Conservation (phyloP, 2,113 vertebrate genomes). For the Trochalopteron elliotii region DNA sequence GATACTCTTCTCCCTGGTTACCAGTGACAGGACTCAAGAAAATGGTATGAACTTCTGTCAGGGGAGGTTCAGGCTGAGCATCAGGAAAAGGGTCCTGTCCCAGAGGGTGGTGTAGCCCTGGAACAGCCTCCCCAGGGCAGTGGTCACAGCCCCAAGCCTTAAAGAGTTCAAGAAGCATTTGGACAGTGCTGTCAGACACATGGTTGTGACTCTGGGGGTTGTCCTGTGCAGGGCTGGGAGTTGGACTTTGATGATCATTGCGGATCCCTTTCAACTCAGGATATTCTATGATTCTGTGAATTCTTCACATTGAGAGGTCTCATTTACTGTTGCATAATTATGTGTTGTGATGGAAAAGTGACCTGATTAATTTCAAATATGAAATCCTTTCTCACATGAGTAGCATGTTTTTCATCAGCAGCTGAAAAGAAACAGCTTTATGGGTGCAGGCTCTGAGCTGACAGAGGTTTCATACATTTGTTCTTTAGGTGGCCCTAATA, state of each 20-base stretch:
- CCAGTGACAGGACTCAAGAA: not conserved
- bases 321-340: not conserved
- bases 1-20: not conserved
- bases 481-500: not conserved
- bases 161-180: not conserved
- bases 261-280: not conserved
- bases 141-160: too few relatives aligned
- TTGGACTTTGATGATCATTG: fast-evolving
- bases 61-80: not conserved
- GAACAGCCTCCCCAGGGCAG: not conserved
- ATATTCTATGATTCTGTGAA: not conserved
- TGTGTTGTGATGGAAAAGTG: not conserved
- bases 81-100: not conserved
- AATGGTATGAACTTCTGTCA: not conserved
- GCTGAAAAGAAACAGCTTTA: not conserved
- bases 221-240: not conserved
- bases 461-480: fast-evolving
- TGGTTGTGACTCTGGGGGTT: not conserved
- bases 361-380: not conserved
- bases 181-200: not conserved
- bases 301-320: not conserved
- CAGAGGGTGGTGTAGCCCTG: not conserved
- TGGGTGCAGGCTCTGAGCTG: not conserved
- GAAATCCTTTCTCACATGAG: not conserved
- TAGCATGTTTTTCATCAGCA: not conserved